phyloP scores from a whole-genome alignment of 2,888 invertebrate genomes.

The Clistopyga incitator region DNA sequence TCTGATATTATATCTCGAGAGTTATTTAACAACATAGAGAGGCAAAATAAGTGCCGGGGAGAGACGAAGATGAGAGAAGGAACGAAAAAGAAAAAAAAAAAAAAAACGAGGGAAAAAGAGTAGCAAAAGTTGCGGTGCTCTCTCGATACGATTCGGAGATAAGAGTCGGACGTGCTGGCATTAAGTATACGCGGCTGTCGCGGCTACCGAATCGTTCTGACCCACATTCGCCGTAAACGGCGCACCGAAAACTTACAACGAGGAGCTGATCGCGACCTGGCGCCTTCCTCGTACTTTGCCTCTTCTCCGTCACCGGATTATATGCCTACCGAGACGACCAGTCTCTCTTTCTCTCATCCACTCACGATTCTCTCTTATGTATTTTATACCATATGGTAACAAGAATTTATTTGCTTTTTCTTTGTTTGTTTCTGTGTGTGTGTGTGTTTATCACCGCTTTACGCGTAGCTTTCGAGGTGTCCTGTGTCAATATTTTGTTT shows the following conservation, averaged over 20 bases:
- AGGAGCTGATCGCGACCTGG: constrained; percentile 56
- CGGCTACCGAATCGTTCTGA: constrained; percentile 81
- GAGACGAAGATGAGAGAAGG: constrained; percentile 51
- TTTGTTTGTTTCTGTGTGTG: not conserved
- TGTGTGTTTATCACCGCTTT: not conserved
- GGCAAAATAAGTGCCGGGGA: not conserved
- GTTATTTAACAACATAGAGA: constrained; percentile 38
- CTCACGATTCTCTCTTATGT: not conserved
- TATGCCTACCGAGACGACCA: constrained; percentile 15
- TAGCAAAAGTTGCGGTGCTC: constrained; percentile 60
- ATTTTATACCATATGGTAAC: too few relatives aligned
- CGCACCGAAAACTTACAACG: constrained; percentile 58
- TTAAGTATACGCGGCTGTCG: constrained; percentile 72
- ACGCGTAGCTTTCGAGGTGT: not conserved
- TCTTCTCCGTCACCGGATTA: constrained; percentile 43
- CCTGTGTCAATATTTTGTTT: constrained; percentile 10
- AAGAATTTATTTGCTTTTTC: not conserved
- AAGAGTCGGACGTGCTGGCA: constrained; percentile 71
- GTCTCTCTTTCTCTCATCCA: not conserved
- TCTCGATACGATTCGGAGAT: constrained; percentile 72
- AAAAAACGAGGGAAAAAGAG: constrained; percentile 66
- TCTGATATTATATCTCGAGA: constrained; percentile 9
- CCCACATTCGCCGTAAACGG: constrained; percentile 72
- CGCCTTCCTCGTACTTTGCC: constrained; percentile 62
- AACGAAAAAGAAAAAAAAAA: constrained; percentile 68